Evolutionary conservation across 2,113 vertebrate species (phyloP).

Genomic region (Odontophorus gujanensis): DNA sequence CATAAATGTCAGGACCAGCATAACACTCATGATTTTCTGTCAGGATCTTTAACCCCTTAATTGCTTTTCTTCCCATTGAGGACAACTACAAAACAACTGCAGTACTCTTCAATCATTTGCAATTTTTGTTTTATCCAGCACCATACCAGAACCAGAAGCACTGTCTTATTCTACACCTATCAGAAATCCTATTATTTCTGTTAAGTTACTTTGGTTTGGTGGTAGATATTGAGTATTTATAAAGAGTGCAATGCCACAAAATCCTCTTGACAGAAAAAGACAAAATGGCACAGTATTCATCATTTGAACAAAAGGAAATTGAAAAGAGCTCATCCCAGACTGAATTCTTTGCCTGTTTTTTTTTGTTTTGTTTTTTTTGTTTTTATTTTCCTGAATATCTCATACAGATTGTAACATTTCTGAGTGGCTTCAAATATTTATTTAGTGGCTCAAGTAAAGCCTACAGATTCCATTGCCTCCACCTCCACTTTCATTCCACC

Average conservation of each 20-base stretch:
- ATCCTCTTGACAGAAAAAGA: neutral
- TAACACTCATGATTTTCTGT: too few relatives aligned
- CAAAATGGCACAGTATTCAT: constrained; percentile 29
- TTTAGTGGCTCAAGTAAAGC: neutral
- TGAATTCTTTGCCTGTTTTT: neutral
- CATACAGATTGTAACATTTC: neutral
- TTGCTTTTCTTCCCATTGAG: neutral
- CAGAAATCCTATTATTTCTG: neutral
- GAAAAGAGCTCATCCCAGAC: constrained; percentile 4
- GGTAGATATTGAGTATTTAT: neutral
- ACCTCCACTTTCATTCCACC: neutral
- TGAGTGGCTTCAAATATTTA: neutral
- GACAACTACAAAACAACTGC: fast-evolving
- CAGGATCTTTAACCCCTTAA: neutral
- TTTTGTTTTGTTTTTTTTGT: too few relatives aligned
- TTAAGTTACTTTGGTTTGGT: neutral
- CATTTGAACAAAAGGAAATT: neutral
- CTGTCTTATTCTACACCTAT: neutral
- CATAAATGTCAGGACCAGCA: neutral
- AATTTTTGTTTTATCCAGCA: neutral
- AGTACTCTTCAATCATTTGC: neutral
- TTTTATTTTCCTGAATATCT: too few relatives aligned
- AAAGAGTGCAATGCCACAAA: constrained; percentile 14
- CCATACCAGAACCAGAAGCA: neutral
- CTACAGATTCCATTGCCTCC: neutral